Conservation (phyloP, 2,113 vertebrate genomes). For the Piprites chloris region DNA sequence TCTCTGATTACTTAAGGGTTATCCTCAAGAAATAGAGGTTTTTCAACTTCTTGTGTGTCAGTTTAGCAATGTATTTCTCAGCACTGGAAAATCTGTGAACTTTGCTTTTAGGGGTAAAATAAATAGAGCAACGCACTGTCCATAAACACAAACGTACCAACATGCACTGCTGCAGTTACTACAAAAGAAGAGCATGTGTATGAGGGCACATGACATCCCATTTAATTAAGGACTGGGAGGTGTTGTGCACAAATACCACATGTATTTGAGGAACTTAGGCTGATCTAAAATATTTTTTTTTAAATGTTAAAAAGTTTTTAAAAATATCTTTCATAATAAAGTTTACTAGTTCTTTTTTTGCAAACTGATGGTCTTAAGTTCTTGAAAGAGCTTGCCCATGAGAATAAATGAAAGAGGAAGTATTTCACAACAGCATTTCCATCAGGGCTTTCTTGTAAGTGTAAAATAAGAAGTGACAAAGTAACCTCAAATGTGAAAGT, state of each 20-base stretch:
- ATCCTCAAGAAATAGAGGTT: neutral
- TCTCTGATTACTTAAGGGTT: neutral
- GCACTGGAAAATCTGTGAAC: neutral
- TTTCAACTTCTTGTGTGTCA: neutral
- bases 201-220: accelerated
- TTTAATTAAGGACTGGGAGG: neutral
- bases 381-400: neutral
- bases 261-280: neutral
- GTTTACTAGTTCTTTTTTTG: neutral
- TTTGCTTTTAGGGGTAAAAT: neutral
- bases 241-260: neutral
- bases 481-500: neutral
- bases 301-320: neutral
- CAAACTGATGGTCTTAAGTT: neutral
- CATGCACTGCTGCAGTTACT: neutral
- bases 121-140: neutral
- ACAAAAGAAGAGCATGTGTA: neutral
- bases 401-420: neutral
- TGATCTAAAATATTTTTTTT: neutral
- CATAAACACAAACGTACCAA: neutral
- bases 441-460: neutral
- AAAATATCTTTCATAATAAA: neutral
- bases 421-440: neutral
- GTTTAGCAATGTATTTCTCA: neutral
- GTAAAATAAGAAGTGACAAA: neutral